Percentiles rank a stretch among this genome's conserved stretches.
Conservation (phyloP, 1,140 invertebrate genomes). For the Hydropsyche tenuis region DNA sequence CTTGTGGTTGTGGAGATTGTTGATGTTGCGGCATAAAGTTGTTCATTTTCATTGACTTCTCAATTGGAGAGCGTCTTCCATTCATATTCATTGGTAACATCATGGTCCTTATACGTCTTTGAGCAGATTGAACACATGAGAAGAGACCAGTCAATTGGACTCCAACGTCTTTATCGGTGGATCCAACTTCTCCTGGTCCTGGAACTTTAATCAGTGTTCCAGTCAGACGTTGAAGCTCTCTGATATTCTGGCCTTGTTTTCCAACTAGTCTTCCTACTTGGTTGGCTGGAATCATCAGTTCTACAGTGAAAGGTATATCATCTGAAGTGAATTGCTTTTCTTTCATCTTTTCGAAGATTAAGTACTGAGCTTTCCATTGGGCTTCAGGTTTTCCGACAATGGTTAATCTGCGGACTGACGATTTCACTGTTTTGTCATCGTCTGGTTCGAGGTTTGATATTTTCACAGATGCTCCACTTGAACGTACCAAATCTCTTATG, state of each 20-base stretch:
- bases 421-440: constrained; percentile 1
- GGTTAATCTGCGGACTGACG: not conserved
- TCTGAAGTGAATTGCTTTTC: constrained; percentile 24
- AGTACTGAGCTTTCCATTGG: constrained; percentile 15
- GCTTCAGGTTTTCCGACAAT: constrained; percentile 20
- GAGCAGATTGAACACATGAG: constrained; percentile 11
- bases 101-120: constrained; percentile 13
- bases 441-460: constrained; percentile 8
- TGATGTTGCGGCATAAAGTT: not conserved
- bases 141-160: constrained; percentile 16
- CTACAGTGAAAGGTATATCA: constrained; percentile 6
- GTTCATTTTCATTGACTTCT: not conserved
- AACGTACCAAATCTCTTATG: constrained; percentile 15
- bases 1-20: constrained; percentile 2
- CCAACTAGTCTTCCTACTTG: constrained; percentile 12
- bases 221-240: not conserved
- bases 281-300: not conserved
- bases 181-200: not conserved
- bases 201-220: constrained; percentile 13
- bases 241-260: constrained; percentile 8
- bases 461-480: constrained; percentile 16
- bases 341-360: constrained; percentile 17
- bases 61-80: not conserved
- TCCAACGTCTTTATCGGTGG: constrained; percentile 12
- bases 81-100: constrained; percentile 2